phyloP scores from a whole-genome alignment of 2,888 invertebrate species.

The Blastobasis adustella region DNA sequence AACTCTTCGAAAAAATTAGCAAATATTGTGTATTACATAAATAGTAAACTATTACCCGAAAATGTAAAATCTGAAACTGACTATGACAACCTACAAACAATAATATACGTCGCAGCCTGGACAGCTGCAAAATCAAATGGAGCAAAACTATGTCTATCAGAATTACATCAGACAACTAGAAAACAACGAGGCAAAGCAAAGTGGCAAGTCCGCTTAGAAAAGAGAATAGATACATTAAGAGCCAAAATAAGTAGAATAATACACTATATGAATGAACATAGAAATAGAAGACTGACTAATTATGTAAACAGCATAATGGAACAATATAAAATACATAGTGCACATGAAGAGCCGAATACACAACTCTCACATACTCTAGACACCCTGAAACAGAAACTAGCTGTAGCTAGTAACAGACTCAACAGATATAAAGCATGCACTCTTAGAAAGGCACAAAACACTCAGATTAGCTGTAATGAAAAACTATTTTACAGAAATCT shows the following conservation, averaged over 20 bases:
- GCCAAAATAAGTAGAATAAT: conserved; percentile 8
- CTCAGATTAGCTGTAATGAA: no score
- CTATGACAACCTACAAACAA: conserved; percentile 1
- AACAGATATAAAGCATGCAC: no score
- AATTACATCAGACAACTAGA: not conserved
- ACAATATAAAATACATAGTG: no score
- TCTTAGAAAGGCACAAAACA: conserved; percentile 14
- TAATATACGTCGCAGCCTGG: no score
- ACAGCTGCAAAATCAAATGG: conserved; percentile 5
- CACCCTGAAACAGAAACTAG: conserved; percentile 10
- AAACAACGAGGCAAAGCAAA: not conserved
- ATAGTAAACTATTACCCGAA: conserved; percentile 3
- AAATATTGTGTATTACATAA: not conserved
- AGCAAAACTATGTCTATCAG: not conserved
- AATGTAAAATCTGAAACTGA: not conserved
- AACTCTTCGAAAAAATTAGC: not conserved
- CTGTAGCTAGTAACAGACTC: no score
- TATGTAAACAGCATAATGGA: no score
- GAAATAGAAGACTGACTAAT: conserved; percentile 5
- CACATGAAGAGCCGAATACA: conserved; percentile 9
- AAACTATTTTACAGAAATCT: no score
- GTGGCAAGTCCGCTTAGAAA: conserved; percentile 11
- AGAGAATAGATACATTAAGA: conserved; percentile 6
- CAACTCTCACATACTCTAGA: conserved; percentile 4
- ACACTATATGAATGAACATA: conserved; percentile 6